Evolutionary conservation across 2,797 vertebrate genomes (phyloP).

Genomic region (Megaceryle alcyon): DNA sequence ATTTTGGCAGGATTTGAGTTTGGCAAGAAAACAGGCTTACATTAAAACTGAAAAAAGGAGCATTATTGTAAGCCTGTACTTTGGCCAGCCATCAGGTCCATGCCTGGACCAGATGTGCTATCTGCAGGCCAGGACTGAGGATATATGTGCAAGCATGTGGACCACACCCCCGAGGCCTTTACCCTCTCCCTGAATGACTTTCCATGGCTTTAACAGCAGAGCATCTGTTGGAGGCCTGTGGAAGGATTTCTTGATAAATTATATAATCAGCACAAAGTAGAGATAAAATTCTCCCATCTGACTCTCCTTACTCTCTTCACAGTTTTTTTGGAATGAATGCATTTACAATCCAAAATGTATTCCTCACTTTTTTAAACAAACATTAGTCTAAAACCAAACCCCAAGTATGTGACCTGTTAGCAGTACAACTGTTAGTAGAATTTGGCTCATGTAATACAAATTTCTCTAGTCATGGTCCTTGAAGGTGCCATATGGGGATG

Average conservation of each 20-base stretch:
- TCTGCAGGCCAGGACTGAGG: constrained; percentile 63
- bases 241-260: constrained; percentile 62
- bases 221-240: constrained; percentile 70
- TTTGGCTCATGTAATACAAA: constrained; percentile 18
- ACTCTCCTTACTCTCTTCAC: constrained; percentile 44
- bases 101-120: constrained; percentile 72
- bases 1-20: constrained; percentile 66
- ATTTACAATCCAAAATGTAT: constrained; percentile 50
- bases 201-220: constrained; percentile 62
- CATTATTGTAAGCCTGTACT: constrained; percentile 69
- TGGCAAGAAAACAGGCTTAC: constrained; percentile 64
- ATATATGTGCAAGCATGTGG: constrained; percentile 66
- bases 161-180: constrained; percentile 69
- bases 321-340: constrained; percentile 16
- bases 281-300: constrained; percentile 69
- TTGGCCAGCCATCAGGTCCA: constrained; percentile 67
- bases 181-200: constrained; percentile 71
- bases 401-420: constrained; percentile 44
- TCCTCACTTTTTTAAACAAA: constrained; percentile 48
- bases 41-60: constrained; percentile 68
- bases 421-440: constrained; percentile 17
- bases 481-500: constrained; percentile 65
- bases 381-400: constrained; percentile 37
- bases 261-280: constrained; percentile 58
- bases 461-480: constrained; percentile 39